These are phyloP conservation scores for Mesocentrotus franciscanus DNA, from an alignment of 53 echinoderm and acorn worm genomes.

Conservation along the genomic window DNA sequence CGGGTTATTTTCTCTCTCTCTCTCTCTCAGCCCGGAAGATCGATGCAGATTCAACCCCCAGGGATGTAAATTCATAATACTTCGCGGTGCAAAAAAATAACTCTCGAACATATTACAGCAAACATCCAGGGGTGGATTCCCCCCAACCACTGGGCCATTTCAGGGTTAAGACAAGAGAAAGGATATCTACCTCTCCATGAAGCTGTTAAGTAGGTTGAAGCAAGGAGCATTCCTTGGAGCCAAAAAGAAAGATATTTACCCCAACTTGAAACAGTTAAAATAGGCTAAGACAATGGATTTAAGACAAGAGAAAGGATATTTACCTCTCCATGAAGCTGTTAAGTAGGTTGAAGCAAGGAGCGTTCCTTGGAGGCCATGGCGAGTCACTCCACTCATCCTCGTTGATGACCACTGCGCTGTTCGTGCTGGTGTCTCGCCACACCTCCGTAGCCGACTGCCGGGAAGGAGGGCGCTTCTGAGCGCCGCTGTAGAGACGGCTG, in stretches of 20 bases:
- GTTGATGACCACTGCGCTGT: constrained; percentile 69
- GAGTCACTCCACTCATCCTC: constrained; percentile 98
- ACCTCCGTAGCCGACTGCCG: constrained; percentile 76
- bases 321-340: constrained; percentile 99
- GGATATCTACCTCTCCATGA: constrained; percentile 88
- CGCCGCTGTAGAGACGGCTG: constrained; percentile 87
- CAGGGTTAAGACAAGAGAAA: not conserved
- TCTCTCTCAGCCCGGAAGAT: too few relatives aligned
- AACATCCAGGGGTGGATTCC: too few relatives aligned
- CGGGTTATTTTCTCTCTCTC: too few relatives aligned
- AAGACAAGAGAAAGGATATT: constrained; percentile 27
- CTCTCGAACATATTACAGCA: too few relatives aligned
- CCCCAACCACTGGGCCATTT: too few relatives aligned
- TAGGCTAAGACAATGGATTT: not conserved
- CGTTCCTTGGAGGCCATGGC: constrained; percentile 95
- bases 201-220: constrained; percentile 93
- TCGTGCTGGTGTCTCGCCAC: constrained; percentile 74
- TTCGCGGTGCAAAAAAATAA: too few relatives aligned
- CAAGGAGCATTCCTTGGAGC: constrained; percentile 89
- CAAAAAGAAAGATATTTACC: constrained; percentile 84
- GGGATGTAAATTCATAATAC: too few relatives aligned
- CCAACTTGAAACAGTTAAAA: constrained; percentile 91
- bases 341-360: constrained; percentile 94
- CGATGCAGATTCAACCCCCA: too few relatives aligned
- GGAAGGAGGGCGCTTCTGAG: constrained; percentile 68